Percentiles rank a stretch among this genome's conserved stretches.
Conservation (phyloP, 2,113 vertebrate genomes). For the Raja brachyura region DNA sequence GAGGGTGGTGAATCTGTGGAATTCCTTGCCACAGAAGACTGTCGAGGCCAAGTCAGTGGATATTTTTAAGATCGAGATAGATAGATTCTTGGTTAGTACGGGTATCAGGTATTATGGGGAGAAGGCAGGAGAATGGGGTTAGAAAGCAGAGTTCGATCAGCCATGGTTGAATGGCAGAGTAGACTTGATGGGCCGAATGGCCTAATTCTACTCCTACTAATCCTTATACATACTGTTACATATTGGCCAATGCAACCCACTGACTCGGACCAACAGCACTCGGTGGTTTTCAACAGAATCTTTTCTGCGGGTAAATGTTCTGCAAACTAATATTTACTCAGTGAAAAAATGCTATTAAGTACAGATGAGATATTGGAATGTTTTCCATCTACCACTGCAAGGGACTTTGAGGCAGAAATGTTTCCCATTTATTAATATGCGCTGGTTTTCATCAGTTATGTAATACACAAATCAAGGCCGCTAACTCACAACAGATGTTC, state of each 20-base stretch:
- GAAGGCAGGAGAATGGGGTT: no score
- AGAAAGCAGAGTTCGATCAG: no score
- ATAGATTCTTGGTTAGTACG: no score
- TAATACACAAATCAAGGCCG: conserved; percentile 42
- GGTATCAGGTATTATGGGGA: no score
- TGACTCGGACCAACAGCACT: background rate
- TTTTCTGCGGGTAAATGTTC: background rate
- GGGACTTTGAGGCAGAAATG: conserved; percentile 38
- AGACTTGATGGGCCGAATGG: no score
- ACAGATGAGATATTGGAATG: conserved; percentile 53
- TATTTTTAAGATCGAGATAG: no score
- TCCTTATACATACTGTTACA: background rate
- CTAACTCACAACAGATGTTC: conserved; percentile 55
- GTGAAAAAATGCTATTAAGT: conserved; percentile 41
- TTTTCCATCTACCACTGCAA: conserved; percentile 42
- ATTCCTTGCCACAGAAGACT: no score
- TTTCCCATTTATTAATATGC: conserved; percentile 42
- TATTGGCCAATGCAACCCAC: background rate
- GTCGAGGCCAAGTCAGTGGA: no score
- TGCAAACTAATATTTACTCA: background rate
- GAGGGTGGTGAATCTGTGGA: no score
- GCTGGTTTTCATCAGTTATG: conserved; percentile 45
- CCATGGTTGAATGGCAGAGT: no score
- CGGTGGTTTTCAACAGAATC: background rate
- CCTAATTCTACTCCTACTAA: no score